These are phyloP conservation scores for Julus scanicus DNA, from an alignment of 2,888 invertebrate species.

Conservation along the genomic window DNA sequence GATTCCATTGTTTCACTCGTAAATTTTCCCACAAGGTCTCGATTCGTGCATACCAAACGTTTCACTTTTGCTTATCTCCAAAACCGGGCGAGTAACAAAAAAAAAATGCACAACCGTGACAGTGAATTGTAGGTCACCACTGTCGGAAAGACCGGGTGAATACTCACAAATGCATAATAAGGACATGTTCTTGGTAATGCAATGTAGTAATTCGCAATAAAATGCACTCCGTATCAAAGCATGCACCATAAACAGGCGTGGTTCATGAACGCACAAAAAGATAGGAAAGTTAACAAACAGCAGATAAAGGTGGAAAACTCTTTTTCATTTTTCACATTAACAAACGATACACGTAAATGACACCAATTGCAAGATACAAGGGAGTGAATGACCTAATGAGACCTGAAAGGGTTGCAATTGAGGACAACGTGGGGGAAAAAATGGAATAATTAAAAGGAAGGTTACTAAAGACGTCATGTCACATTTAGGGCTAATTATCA, in stretches of 20 bases:
- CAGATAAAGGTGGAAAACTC: not conserved
- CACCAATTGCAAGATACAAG: not conserved
- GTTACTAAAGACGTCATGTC: not conserved
- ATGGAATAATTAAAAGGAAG: not conserved
- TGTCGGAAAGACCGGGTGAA: not conserved
- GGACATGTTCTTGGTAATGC: slow-evolving; percentile 8
- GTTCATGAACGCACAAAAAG: not conserved
- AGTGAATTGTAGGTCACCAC: slow-evolving; percentile 19
- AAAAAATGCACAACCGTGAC: slow-evolving; percentile 9
- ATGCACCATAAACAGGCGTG: not conserved
- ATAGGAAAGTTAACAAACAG: not conserved
- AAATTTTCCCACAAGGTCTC: not conserved
- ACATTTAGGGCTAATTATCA: not conserved
- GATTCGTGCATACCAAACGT: not conserved
- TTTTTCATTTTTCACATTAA: not conserved
- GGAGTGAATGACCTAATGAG: not conserved
- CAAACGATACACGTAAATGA: slow-evolving; percentile 14
- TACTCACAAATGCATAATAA: slow-evolving; percentile 7
- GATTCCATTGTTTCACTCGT: not conserved
- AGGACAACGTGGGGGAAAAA: not conserved
- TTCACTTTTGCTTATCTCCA: not conserved
- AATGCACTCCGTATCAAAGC: not conserved
- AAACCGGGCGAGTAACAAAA: not conserved
- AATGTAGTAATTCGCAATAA: not conserved
- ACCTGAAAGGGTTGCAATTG: not conserved